Evolutionary conservation across 2,113 vertebrate genomes (phyloP), one percentile per base, ranked within the genome.

Genomic region (Lasiurus cinereus): DNA sequence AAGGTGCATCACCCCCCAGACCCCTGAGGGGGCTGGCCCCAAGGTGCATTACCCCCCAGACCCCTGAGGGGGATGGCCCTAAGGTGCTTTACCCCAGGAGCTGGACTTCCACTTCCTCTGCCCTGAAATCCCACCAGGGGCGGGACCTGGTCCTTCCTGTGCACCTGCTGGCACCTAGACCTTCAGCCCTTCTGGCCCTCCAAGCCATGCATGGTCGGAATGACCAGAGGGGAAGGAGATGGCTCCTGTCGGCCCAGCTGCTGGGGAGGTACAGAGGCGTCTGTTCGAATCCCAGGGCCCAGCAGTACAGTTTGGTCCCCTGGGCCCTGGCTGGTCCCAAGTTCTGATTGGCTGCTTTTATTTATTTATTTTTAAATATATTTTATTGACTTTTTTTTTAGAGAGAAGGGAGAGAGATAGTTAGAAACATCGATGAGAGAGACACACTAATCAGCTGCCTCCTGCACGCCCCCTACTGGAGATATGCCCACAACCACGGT

Each of bases 41-140:
- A 12, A 0, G 19, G 43, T 3, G 19, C 22, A 0, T 2, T 19
- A 29, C 64, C 6, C 2, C 0, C 39, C 39, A 39, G 39, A 39
- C 39, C 39, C 39, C 39, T 10, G 22, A 59, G 62, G 0, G 48
- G 33, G 22, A 21, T 48, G 18, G 72, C 21, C 39, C 31, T 22
- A 12, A 0, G 19, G 43, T 3, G 19, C 22, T 0, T 2, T 19
- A 29, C 64, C 6, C 2, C 0, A 24, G 78, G 27, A 72, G 27
- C 43, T 15, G 33, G 77, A n/a, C 59, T 80, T 16, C 19, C 19
- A 0, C 72, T 36, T 33, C 36, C 24, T 31, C 48, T 5, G 21
- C 11, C 79, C 24, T 36, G 18, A 52, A 52, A 46, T 3, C 5
- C 48, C 31, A 6, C 11, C 46, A 19, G 21, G 33, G 22, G 7